phyloP scores from a whole-genome alignment of 2,113 vertebrate species.

The Carassius auratus region DNA sequence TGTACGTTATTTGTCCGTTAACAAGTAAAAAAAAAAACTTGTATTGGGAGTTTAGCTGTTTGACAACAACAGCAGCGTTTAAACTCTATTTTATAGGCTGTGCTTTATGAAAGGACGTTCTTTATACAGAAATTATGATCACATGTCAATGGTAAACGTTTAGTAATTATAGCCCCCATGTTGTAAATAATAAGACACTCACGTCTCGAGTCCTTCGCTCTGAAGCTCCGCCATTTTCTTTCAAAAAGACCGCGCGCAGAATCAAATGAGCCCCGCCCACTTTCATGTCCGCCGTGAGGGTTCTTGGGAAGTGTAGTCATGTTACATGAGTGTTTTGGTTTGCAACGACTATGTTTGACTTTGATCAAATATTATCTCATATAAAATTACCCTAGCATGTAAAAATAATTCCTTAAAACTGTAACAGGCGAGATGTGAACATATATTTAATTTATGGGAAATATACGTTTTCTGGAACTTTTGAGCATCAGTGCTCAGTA shows the following conservation, averaged over 20 bases:
- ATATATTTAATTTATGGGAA: no score
- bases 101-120: background rate
- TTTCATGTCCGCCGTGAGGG: background rate
- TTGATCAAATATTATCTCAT: no score
- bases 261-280: constrained; percentile 35
- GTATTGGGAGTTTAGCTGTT: background rate
- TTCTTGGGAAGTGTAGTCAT: constrained; percentile 72
- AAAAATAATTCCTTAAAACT: no score
- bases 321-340: no score
- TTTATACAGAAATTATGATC: background rate
- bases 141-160: background rate
- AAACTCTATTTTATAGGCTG: background rate
- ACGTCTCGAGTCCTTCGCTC: constrained; percentile 1
- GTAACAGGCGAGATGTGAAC: no score
- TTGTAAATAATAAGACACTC: background rate
- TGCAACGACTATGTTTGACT: no score
- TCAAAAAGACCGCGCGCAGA: constrained; percentile 70
- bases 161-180: background rate
- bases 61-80: background rate
- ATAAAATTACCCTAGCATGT: no score
- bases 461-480: no score
- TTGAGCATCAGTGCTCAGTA: no score
- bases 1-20: background rate
- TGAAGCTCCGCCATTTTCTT: constrained; percentile 77
- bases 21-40: background rate